Evolutionary conservation across 2,797 vertebrate species (phyloP).

Genomic region (Syndactyla subalaris): DNA sequence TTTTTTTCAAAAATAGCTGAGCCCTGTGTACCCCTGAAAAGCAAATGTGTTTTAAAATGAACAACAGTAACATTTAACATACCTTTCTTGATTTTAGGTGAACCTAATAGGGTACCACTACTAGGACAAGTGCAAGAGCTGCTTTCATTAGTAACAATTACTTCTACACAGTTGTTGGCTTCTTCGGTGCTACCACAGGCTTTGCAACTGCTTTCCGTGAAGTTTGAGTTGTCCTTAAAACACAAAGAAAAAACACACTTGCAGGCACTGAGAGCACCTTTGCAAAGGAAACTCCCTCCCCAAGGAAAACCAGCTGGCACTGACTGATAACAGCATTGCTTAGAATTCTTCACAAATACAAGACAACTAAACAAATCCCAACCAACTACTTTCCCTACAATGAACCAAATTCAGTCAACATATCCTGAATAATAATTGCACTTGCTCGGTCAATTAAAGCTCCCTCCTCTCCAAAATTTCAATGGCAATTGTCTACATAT

Average conservation of each 20-base stretch:
- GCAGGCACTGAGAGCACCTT: not conserved
- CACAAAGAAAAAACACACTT: not conserved
- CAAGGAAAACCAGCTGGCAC: not conserved
- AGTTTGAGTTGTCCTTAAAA: conserved; percentile 83
- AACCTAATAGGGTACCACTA: conserved; percentile 81
- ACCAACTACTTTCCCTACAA: not conserved
- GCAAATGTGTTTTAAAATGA: not conserved
- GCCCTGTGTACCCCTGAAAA: not conserved
- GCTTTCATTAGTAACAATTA: conserved; percentile 79
- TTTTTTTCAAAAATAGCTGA: not conserved
- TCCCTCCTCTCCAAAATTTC: not conserved
- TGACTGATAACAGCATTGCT: not conserved
- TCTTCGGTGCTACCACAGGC: conserved; percentile 84
- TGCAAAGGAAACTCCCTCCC: not conserved
- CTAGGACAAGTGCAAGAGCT: conserved; percentile 87
- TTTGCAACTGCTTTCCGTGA: conserved; percentile 85
- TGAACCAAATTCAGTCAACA: not conserved
- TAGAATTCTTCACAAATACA: not conserved
- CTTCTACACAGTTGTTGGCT: conserved; percentile 81
- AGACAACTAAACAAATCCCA: not conserved
- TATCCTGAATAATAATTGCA: not conserved
- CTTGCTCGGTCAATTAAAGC: not conserved
- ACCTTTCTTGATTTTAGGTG: conserved; percentile 91
- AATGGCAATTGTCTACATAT: not conserved
- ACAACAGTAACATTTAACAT: not conserved